Base-by-base conservation (phyloP, 2,797 vertebrate species). In the Falco peregrinus region DNA sequence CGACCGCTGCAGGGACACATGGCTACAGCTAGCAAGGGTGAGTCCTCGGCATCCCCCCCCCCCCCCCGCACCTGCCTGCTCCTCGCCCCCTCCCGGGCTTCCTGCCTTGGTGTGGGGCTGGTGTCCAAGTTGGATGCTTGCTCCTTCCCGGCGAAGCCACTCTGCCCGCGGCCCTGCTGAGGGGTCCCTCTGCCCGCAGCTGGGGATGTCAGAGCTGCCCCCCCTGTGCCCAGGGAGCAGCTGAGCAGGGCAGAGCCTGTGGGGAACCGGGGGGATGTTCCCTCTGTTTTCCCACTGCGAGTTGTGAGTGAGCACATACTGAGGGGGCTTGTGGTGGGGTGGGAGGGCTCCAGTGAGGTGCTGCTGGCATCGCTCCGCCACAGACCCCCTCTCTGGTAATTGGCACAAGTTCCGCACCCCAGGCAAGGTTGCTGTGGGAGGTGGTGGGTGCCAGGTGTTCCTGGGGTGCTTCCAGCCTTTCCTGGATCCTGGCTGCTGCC, bases 21-120 rank as follows among this genome's bases (percentile, higher is more conserved):
- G 97, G 97, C 97, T 94, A 92, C 96, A 26, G 97, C 97, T 25
- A 89, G 96, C 79, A 97, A 97, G 80, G 96, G 97, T 98, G 75
- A 97, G 97, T 95, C 14, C 51, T 14, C 1, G 11, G 47, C 1
- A 1, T 33, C 16, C 63, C 37, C 22, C n/a, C n/a, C 22, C n/a
- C n/a, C 14, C 10, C 35, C 37, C 37, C 37, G 37, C 26, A 10
- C 83, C 53, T 18, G 16, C 51, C 39, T 5, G 35, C 29, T 17
- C 73, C 35, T 41, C 7, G 13, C 11, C 64, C 50, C 18, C 16
- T 50, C 71, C 41, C 0, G 1, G 25, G 35, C 48, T 69, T 26
- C 87, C 26, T 41, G 54, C 20, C 14, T 48, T 9, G 11, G 18
- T 9, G 18, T 2, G 2, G 17, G 21, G 26, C 17, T 31, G 8